Conservation (phyloP, 2,888 invertebrate species). For the Pantelozetes paolii region DNA sequence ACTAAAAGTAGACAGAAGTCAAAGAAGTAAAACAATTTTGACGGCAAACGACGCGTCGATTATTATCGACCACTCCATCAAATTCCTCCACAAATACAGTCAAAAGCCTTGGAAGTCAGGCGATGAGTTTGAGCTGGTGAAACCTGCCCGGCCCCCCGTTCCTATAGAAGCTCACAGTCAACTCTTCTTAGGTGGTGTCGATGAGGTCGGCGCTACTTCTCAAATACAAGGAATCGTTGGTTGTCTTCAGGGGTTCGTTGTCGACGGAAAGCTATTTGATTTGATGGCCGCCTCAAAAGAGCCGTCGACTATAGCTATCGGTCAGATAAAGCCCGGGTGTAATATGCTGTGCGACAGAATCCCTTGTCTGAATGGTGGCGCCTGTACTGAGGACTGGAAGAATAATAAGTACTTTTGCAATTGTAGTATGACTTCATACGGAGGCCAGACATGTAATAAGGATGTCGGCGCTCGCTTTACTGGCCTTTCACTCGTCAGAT, state of each 20-base stretch:
- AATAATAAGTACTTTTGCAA: conserved; percentile 79
- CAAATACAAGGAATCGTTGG: conserved; percentile 72
- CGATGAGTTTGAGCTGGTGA: conserved; percentile 67
- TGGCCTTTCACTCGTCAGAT: conserved; percentile 69
- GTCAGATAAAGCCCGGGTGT: conserved; percentile 61
- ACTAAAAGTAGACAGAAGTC: conserved; percentile 73
- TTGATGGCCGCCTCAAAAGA: conserved; percentile 42
- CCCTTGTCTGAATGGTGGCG: conserved; percentile 80
- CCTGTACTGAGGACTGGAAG: conserved; percentile 81
- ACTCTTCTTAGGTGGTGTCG: conserved; percentile 74
- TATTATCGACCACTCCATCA: conserved; percentile 65
- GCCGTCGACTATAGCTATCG: conserved; percentile 21
- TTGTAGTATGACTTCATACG: conserved; percentile 82
- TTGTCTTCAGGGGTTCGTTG: conserved; percentile 78
- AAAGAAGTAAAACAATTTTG: conserved; percentile 65
- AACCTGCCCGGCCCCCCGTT: conserved; percentile 80
- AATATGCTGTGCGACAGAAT: conserved; percentile 82
- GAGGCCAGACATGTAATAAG: conserved; percentile 79
- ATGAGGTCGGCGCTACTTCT: conserved; percentile 66
- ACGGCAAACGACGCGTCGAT: conserved; percentile 71
- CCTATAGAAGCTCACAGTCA: conserved; percentile 38
- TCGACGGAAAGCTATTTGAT: conserved; percentile 62
- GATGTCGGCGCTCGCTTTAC: conserved; percentile 84
- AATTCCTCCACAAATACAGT: conserved; percentile 69
- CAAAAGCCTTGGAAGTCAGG: conserved; percentile 71